These are phyloP conservation scores for Cistogaster globosa DNA, from an alignment of 2,888 invertebrate genomes.

Conservation along the genomic window DNA sequence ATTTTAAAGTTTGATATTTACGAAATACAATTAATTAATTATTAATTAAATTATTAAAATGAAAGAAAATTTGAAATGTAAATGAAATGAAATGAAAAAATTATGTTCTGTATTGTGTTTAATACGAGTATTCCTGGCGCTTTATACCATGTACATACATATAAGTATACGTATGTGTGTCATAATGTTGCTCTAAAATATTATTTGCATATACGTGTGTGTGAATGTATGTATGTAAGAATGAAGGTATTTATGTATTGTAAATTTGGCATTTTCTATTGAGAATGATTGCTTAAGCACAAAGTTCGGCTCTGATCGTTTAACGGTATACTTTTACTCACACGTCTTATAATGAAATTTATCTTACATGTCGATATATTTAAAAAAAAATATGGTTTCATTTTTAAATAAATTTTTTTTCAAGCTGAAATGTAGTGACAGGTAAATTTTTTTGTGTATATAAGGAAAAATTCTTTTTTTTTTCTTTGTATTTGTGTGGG, in stretches of 20 bases:
- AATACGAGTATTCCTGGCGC: too few species aligned
- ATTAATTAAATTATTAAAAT: too few species aligned
- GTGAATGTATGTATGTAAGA: slow-evolving; percentile 28
- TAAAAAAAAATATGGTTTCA: neutral
- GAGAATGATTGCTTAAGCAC: slow-evolving; percentile 15
- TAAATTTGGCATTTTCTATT: slow-evolving; percentile 31
- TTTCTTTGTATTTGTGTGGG: slow-evolving; percentile 12
- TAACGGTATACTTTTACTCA: slow-evolving; percentile 47
- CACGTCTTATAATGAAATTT: slow-evolving; percentile 36
- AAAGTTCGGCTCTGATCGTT: slow-evolving; percentile 71
- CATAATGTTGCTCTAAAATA: neutral
- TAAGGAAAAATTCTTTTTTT: neutral
- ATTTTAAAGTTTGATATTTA: too few species aligned
- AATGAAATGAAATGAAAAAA: neutral
- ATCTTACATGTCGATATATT: slow-evolving; percentile 1
- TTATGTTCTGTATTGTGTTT: too few species aligned
- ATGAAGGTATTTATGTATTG: slow-evolving; percentile 32
- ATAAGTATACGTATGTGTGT: neutral
- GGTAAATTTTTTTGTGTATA: neutral
- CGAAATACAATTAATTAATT: too few species aligned
- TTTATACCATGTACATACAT: neutral
- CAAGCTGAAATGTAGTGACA: too few species aligned
- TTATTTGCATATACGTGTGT: slow-evolving; percentile 3
- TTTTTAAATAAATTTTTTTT: neutral
- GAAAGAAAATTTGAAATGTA: neutral